Evolutionary conservation across 2,113 vertebrate genomes (phyloP).

Genomic region (Paraplagusia blochii): DNA sequence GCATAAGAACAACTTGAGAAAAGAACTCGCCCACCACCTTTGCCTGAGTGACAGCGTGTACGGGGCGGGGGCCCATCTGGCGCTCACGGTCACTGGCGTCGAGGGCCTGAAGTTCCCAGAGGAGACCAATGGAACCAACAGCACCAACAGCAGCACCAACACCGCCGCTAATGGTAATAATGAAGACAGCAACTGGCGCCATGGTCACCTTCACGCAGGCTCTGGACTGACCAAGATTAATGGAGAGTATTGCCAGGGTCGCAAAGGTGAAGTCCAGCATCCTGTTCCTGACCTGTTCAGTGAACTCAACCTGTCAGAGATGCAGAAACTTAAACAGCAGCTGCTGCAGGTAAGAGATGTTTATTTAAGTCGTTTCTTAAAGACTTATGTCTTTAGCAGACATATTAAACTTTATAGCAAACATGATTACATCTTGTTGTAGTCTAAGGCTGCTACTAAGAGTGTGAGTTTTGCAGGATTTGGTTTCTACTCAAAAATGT

Average conservation of each 20-base stretch:
- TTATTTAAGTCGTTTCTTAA: too few relatives aligned
- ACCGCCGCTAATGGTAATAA: slow-evolving; percentile 81
- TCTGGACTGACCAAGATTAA: slow-evolving; percentile 81
- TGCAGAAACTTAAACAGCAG: slow-evolving; percentile 97
- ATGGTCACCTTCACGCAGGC: slow-evolving; percentile 77
- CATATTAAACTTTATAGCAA: not conserved
- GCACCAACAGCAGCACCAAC: slow-evolving; percentile 64
- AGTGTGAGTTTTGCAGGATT: too few relatives aligned
- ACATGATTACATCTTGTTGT: too few relatives aligned
- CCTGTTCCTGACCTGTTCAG: slow-evolving; percentile 96
- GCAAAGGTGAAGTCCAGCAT: slow-evolving; percentile 86
- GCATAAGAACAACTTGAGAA: slow-evolving; percentile 93
- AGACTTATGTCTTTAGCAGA: not conserved
- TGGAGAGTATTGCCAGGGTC: slow-evolving; percentile 79
- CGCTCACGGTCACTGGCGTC: slow-evolving; percentile 86
- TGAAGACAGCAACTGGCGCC: slow-evolving; percentile 78
- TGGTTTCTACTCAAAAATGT: too few relatives aligned
- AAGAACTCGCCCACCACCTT: slow-evolving; percentile 92
- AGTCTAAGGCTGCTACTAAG: too few relatives aligned
- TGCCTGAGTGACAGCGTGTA: slow-evolving; percentile 89
- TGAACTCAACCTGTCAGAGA: slow-evolving; percentile 97
- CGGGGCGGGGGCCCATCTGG: slow-evolving; percentile 85
- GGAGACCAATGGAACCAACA: slow-evolving; percentile 73
- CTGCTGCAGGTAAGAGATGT: slow-evolving; percentile 86
- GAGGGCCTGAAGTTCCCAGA: slow-evolving; percentile 90